Evolutionary conservation across 2,888 invertebrate genomes (phyloP).

Genomic region (Polietes domitor): DNA sequence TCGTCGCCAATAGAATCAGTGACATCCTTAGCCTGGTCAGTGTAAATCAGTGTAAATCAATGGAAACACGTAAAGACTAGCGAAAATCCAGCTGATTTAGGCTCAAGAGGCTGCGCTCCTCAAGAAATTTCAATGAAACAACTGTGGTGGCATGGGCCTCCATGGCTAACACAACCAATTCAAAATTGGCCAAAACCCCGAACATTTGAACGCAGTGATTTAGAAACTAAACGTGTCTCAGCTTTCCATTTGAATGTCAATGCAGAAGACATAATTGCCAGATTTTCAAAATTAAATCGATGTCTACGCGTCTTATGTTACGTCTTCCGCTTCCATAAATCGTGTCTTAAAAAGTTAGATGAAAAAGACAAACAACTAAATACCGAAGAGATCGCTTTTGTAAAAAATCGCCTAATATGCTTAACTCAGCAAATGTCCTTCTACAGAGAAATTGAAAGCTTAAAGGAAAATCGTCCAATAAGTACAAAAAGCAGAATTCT

Average conservation of each 20-base stretch:
- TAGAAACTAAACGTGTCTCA: background rate
- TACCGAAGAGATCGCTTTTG: background rate
- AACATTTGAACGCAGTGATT: background rate
- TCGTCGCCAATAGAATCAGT: constrained; percentile 20
- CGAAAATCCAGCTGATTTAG: constrained; percentile 33
- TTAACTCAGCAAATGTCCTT: background rate
- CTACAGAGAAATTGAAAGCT: background rate
- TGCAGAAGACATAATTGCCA: background rate
- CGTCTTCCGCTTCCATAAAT: background rate
- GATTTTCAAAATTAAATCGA: background rate
- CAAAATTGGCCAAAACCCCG: background rate
- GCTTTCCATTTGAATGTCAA: background rate
- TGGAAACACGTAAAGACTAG: constrained; percentile 18
- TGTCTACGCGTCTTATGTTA: constrained; percentile 10
- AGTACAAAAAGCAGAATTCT: background rate
- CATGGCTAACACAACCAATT: background rate
- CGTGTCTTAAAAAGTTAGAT: background rate
- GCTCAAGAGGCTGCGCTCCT: constrained; percentile 7
- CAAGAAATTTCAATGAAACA: background rate
- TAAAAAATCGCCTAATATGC: background rate
- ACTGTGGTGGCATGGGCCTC: constrained; percentile 2
- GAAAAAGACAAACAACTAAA: no score
- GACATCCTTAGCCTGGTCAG: background rate
- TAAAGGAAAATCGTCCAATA: background rate
- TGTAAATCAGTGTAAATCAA: background rate